Evolutionary conservation across 2,797 vertebrate genomes (phyloP), one percentile per base, ranked within the genome.

Genomic region (Intellagama lesueurii): DNA sequence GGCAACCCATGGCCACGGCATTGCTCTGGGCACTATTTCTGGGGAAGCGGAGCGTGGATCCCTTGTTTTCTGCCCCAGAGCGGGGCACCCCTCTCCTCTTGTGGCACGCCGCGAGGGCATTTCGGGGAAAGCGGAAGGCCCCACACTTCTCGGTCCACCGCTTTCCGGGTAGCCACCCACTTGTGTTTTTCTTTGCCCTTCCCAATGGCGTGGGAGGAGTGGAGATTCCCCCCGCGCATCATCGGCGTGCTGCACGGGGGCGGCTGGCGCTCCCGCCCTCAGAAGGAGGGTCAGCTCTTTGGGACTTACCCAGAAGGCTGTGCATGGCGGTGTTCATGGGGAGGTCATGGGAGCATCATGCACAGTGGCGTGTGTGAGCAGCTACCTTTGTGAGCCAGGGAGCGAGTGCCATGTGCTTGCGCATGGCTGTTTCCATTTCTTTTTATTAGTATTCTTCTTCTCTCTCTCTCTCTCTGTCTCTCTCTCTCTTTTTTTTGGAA

Each of bases 221-320:
- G 69, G 83, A 77, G 83, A 85, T 88, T 76, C 78, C 87, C 52
- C 87, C 87, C 3, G 47, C 4, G 32, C 47, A 82, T 44, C 79
- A 5, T 22, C 26, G 0, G 28, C 5, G 2, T 68, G 17, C 28
- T 19, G 4, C 26, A 12, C 0, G 44, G 44, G 32, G 52, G 79
- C 26, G 11, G 56, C 3, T 30, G 32, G 12, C 12, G 44, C 24
- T 22, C 68, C 66, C 24, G 40, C n/a, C 1, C 44, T 5, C 7
- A 22, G 64, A 16, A 60, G 24, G 2, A n/a, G 3, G n/a, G 22
- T 56, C 32, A 26, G 7, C 28, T 56, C 40, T 5, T 52, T 22
- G 16, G 2, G 56, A 44, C 44, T 60, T 77, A 77, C 89, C 84
- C 85, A 83, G 79, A 70, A 66, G 82, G 49, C 85, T n/a, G 26